Evolutionary conservation across 2,113 vertebrate genomes (phyloP), one percentile per base, ranked within the genome.

Genomic region (Anoura caudifer): DNA sequence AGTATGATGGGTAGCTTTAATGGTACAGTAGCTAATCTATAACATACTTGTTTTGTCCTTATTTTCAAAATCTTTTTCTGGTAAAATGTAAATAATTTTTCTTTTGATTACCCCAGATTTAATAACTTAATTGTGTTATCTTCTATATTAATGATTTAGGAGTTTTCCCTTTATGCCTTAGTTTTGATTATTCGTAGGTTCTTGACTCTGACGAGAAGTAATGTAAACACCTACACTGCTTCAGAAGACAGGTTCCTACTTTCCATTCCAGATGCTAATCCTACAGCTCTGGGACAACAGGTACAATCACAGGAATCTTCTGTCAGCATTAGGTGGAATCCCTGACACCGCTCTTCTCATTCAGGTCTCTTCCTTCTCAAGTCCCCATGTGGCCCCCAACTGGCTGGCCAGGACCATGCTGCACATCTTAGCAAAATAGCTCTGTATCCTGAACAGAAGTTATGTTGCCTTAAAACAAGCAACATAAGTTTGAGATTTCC

Each of bases 111-210:
- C 61, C n/a, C 15, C 47, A 50, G 33, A 15, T 69, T 67, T 88
- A 24, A 28, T 70, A 77, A 76, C 16, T 87, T 50, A 59, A 76
- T 19, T 63, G 26, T 83, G 26, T 14, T 19, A 41, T 9, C 59
- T 91, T 76, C 59, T 84, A 28, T 26, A 52, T 38, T 70, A 67
- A 7, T 22, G 7, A 81, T 95, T 94, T 47, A 94, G 22, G 14
- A 38, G n/a, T 50, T 87, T 28, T 56, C 85, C 10, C 9, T 38
- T 69, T 38, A 67, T 14, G 24, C 4, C 47, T 90, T 83, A 56
- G 67, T 86, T 89, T 67, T 56, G 33, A 11, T 31, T 69, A 80
- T 75, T 73, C 41, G 1, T 76, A 91, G 82, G 4, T 41, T 73
- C 69, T 11, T 87, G 17, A 56, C 13, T 92, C 69, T 56, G 28